These are phyloP conservation scores for Pampus argenteus DNA, from an alignment of 2,797 vertebrate genomes.

Conservation along the genomic window DNA sequence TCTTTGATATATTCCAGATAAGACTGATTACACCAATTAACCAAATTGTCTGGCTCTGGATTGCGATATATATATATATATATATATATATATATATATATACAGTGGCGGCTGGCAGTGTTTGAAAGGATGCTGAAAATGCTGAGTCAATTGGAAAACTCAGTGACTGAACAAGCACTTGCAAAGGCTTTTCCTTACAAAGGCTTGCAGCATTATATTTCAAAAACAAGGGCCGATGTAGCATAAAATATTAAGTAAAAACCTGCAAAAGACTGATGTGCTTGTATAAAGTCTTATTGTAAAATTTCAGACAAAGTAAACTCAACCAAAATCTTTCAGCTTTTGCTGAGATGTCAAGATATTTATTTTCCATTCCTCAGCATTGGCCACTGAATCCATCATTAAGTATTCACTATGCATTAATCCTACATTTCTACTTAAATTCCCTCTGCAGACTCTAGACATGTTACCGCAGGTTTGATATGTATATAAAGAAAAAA, in stretches of 20 bases:
- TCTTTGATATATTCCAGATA: constrained; percentile 76
- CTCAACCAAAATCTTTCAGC: constrained; percentile 40
- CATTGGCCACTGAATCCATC: constrained; percentile 27
- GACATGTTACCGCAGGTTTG: constrained; percentile 11
- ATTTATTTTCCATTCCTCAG: constrained; percentile 36
- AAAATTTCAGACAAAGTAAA: constrained; percentile 41
- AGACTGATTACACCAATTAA: constrained; percentile 82
- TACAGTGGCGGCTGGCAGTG: constrained; percentile 52
- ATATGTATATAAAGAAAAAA: too few species aligned
- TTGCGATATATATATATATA: constrained; percentile 28
- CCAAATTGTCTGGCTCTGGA: constrained; percentile 69
- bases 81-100: constrained; percentile 32
- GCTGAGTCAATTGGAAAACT: constrained; percentile 62
- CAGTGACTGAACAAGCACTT: constrained; percentile 43
- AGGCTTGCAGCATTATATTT: constrained; percentile 32
- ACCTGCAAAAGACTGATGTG: constrained; percentile 24
- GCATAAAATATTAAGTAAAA: constrained; percentile 23
- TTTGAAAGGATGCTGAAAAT: constrained; percentile 52
- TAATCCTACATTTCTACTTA: constrained; percentile 11
- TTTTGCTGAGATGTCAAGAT: constrained; percentile 46
- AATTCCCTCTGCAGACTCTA: background rate
- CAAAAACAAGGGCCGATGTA: constrained; percentile 27
- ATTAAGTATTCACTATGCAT: constrained; percentile 26
- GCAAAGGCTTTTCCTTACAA: constrained; percentile 34
- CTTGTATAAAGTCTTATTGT: constrained; percentile 16